Base-by-base conservation (phyloP, 2,888 invertebrate species). In the Alcis repandata region DNA sequence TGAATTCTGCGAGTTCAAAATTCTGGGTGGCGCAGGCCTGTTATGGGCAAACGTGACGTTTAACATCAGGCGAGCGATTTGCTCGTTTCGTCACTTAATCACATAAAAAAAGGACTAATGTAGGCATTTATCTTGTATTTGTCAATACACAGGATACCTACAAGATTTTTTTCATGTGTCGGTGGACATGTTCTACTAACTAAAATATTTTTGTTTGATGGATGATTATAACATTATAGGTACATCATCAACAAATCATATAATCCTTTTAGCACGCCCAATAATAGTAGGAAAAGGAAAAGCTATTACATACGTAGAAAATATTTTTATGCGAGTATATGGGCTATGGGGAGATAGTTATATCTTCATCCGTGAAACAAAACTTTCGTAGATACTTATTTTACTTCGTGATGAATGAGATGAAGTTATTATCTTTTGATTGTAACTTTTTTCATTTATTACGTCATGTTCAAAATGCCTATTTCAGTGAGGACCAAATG, bases 361-460 rank as follows among this genome's bases (percentile, higher is more conserved):
- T 46, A 20, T 33, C 41, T 27, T 49, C 38, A 49, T 48, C 33
- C 49, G 36, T 52, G 41, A 48, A 46, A 63, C 20, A 59, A 49
- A 54, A 59, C 49, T 64, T 64, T 45, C 27, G 13, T 43, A 51
- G 33, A 54, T 56, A 56, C 41, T 63, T 43, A 43, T 62, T 27
- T 59, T 86, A 85, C 86, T 85, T 83, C 77, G 74, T 90, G 89
- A 90, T 89, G 87, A 92, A 91, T 90, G 87, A 96, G 95, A 88
- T 87, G 80, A 91, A 89, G 87, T 91, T 90, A 88, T 86, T 89
- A 90, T 91, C 88, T 90, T 89, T 88, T 87, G 88, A 91, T 90
- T 88, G 84, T 83, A 92, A 92, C 92, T 93, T 92, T 91, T 92
- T 92, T 91, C 91, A 92, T 91, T 92, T 91, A 92, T 92, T 87